These are phyloP conservation scores for Dryobota labecula DNA, from an alignment of 2,888 invertebrate genomes.

Conservation along the genomic window DNA sequence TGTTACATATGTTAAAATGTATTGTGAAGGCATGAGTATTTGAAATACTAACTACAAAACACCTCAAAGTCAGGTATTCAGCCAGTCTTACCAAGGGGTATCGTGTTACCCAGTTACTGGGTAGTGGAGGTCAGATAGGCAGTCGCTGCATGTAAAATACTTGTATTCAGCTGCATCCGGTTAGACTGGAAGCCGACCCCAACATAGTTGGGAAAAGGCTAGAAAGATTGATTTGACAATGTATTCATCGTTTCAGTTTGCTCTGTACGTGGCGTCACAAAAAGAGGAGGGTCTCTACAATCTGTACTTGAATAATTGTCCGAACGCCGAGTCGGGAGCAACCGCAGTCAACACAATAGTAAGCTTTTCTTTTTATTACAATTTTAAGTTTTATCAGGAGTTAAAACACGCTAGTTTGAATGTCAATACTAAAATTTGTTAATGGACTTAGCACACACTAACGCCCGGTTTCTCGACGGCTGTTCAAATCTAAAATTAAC, in stretches of 20 bases:
- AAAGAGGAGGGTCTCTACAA: conserved; percentile 98
- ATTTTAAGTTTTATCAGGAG: neutral
- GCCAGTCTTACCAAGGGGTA: neutral
- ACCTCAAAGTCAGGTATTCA: no score
- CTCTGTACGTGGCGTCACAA: conserved; percentile 93
- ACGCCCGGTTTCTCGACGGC: no score
- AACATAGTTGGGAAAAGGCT: neutral
- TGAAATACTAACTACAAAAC: no score
- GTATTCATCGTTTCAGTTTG: conserved; percentile 91
- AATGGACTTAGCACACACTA: neutral
- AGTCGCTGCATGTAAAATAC: neutral
- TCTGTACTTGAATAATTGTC: conserved; percentile 98
- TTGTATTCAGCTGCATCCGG: neutral
- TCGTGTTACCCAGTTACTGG: neutral
- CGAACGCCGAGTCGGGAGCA: conserved; percentile 86
- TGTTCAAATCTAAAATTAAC: no score
- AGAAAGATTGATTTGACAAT: no score
- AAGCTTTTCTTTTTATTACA: conserved; percentile 72
- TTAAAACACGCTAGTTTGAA: neutral
- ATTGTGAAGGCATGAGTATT: no score
- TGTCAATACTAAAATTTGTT: neutral
- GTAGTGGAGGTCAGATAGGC: neutral
- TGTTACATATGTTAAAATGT: no score
- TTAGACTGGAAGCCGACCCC: neutral
- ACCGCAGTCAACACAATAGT: conserved; percentile 93